Conservation (phyloP, 2,888 invertebrate species). For the Limnephilus rhombicus region DNA sequence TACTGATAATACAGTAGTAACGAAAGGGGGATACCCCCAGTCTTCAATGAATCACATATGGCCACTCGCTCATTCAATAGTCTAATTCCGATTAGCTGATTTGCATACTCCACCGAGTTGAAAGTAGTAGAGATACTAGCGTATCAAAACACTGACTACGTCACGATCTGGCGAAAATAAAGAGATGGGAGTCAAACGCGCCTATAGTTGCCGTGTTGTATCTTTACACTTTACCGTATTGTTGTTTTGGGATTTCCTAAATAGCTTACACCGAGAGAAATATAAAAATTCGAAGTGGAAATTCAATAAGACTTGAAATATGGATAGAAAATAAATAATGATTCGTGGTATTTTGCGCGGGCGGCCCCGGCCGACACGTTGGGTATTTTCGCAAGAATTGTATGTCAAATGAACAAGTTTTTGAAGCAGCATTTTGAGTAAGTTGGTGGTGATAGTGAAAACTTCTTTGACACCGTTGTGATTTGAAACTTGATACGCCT, state of each 20-base stretch:
- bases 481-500: too few species aligned
- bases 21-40: background rate
- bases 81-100: background rate
- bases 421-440: too few species aligned
- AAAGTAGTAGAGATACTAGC: background rate
- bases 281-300: background rate
- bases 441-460: too few species aligned
- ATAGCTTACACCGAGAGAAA: background rate
- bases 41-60: background rate
- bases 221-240: background rate
- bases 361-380: too few species aligned
- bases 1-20: background rate
- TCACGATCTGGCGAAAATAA: background rate
- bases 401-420: too few species aligned
- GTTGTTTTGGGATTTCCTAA: background rate
- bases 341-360: too few species aligned
- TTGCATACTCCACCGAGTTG: background rate
- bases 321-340: too few species aligned
- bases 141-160: background rate
- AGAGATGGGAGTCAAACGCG: background rate
- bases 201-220: background rate
- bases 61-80: background rate
- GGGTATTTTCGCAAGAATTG: too few species aligned
- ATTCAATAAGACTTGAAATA: too few species aligned
- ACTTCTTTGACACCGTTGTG: too few species aligned